Evolutionary conservation across 2,888 invertebrate genomes (phyloP).

Genomic region (Agrochola litura): DNA sequence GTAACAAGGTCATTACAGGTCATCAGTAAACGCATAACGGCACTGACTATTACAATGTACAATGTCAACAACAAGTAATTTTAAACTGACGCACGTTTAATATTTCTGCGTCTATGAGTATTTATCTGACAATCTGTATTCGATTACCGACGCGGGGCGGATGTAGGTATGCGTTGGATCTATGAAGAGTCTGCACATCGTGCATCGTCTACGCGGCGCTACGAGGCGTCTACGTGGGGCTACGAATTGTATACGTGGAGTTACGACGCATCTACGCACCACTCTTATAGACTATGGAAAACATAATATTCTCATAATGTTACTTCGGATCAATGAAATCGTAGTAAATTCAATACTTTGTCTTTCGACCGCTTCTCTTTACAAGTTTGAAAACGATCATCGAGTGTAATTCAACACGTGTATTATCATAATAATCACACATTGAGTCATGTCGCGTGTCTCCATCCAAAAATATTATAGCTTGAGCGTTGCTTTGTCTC

Average conservation of each 20-base stretch:
- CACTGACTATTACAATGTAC: conserved; percentile 33
- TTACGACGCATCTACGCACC: background rate
- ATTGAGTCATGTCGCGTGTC: conserved; percentile 23
- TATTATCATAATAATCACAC: conserved; percentile 35
- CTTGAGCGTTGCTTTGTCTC: background rate
- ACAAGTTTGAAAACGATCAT: background rate
- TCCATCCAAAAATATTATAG: conserved; percentile 15
- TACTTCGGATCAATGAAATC: background rate
- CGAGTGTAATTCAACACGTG: background rate
- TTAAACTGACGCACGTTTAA: conserved; percentile 1
- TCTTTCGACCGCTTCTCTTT: background rate
- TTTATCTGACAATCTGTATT: background rate
- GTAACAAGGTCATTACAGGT: conserved; percentile 49
- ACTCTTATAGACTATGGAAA: background rate
- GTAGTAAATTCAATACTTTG: conserved; percentile 11
- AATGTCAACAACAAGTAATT: conserved; percentile 24
- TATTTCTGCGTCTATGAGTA: conserved; percentile 5
- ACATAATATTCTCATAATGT: background rate
- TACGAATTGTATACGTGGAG: background rate
- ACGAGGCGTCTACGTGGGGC: background rate
- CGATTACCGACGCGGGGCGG: too few species aligned
- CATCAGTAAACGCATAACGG: conserved; percentile 36
- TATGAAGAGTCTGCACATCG: background rate
- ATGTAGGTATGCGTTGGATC: background rate
- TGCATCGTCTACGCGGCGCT: background rate